Percentiles rank a stretch among this genome's conserved stretches.
phyloP scores from a whole-genome alignment of 2,797 vertebrate genomes.

The Leptodactylus fallax region DNA sequence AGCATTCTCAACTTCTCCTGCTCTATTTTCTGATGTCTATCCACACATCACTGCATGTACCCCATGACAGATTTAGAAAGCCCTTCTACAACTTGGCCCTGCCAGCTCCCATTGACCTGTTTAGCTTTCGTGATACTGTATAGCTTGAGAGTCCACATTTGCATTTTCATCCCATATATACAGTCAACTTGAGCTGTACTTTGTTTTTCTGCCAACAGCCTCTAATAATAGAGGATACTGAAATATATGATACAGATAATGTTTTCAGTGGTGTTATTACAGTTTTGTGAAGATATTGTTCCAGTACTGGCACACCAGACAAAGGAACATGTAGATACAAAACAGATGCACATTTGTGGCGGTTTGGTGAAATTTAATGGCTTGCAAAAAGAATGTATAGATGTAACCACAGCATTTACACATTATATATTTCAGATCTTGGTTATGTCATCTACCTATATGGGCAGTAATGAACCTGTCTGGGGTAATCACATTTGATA shows the following conservation, averaged over 20 bases:
- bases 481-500: conserved; percentile 35
- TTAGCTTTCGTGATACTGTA: not conserved
- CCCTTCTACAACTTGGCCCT: too few species aligned
- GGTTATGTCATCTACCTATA: conserved; percentile 47
- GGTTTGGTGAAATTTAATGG: conserved; percentile 57
- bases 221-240: conserved; percentile 40
- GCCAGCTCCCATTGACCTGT: not conserved
- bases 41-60: too few species aligned
- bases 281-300: conserved; percentile 52
- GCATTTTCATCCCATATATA: conserved; percentile 3
- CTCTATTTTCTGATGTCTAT: too few species aligned
- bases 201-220: conserved; percentile 38
- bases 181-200: conserved; percentile 20
- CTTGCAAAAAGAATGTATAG: conserved; percentile 53
- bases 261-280: conserved; percentile 42
- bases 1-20: too few species aligned
- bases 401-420: conserved; percentile 50
- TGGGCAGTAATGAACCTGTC: conserved; percentile 50
- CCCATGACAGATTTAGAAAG: too few species aligned
- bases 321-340: conserved; percentile 57
- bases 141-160: not conserved
- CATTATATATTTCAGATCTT: conserved; percentile 55
- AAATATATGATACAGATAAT: conserved; percentile 51
- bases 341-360: conserved; percentile 58
- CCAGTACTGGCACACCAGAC: conserved; percentile 52